Conservation (phyloP, 2,797 vertebrate genomes). For the Pteropus rufus region DNA sequence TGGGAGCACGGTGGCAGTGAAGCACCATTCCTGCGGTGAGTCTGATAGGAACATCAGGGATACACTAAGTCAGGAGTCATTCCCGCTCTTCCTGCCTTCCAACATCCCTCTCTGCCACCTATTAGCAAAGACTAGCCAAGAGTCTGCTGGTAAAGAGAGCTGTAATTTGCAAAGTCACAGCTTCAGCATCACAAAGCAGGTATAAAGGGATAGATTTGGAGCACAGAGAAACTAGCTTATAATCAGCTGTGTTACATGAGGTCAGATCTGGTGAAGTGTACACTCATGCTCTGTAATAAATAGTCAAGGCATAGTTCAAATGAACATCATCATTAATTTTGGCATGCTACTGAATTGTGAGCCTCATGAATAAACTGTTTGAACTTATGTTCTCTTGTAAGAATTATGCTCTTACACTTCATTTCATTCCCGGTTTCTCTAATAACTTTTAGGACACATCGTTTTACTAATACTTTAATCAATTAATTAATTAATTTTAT, state of each 20-base stretch:
- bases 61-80: no score
- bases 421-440: neutral
- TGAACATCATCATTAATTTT: neutral
- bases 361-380: neutral
- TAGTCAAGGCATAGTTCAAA: neutral
- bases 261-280: neutral
- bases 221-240: neutral
- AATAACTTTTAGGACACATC: neutral
- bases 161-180: neutral
- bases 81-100: neutral
- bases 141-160: neutral
- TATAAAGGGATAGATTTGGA: neutral
- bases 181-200: neutral
- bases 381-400: neutral
- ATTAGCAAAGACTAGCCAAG: neutral
- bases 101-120: rapidly evolving
- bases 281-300: neutral
- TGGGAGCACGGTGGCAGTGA: neutral
- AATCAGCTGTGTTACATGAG: neutral
- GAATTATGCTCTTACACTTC: neutral
- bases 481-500: no score
- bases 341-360: neutral
- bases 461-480: neutral
- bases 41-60: neutral
- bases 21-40: rapidly evolving